These are phyloP conservation scores for Bryconaethiops microstoma DNA, from an alignment of 2,797 vertebrate genomes.

Conservation along the genomic window DNA sequence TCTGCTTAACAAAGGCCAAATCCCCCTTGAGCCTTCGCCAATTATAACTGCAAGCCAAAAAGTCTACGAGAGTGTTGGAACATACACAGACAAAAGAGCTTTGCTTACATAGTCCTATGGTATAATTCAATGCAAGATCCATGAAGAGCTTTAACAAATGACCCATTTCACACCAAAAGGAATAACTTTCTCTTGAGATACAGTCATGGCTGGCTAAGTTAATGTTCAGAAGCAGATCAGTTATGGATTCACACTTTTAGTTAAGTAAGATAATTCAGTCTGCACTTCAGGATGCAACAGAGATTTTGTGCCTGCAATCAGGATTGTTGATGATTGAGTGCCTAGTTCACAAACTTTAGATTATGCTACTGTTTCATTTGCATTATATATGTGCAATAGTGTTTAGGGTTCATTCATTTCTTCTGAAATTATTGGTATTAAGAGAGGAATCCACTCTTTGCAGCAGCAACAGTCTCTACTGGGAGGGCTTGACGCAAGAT, in stretches of 20 bases:
- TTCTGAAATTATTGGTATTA: too few species aligned
- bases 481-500: too few species aligned
- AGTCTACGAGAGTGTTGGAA: constrained; percentile 44
- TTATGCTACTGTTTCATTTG: too few species aligned
- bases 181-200: background rate
- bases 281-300: background rate
- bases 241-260: background rate
- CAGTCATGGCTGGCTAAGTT: background rate
- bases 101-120: constrained; percentile 34
- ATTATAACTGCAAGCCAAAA: constrained; percentile 42
- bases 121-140: constrained; percentile 29
- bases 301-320: background rate
- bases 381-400: too few species aligned
- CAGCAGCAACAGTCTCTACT: too few species aligned
- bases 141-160: background rate
- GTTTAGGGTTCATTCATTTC: too few species aligned
- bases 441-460: too few species aligned
- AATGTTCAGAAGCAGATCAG: background rate
- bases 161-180: background rate
- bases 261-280: too few species aligned
- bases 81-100: constrained; percentile 36
- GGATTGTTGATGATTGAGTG: too few species aligned
- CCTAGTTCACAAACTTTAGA: too few species aligned
- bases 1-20: constrained; percentile 53
- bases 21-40: constrained; percentile 44